These are phyloP conservation scores for Eumerus sabulonum DNA, from an alignment of 2,888 invertebrate species.

Conservation along the genomic window DNA sequence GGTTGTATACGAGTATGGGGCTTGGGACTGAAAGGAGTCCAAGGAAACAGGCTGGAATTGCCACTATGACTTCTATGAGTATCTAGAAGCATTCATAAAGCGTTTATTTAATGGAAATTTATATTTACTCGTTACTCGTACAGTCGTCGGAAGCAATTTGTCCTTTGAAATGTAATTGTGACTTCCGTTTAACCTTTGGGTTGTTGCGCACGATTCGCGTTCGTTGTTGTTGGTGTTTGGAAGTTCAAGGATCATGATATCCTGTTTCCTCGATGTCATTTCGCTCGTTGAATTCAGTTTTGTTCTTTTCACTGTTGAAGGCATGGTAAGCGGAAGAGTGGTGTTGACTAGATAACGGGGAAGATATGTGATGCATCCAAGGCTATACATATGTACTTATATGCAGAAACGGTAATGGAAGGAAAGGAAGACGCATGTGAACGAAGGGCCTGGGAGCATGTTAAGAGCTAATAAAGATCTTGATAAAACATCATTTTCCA, in stretches of 20 bases:
- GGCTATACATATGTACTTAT: no score
- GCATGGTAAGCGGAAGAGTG: no score
- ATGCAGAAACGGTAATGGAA: no score
- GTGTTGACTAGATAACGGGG: no score
- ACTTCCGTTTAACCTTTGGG: constrained; percentile 64
- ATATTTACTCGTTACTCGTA: constrained; percentile 33
- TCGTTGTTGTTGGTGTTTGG: constrained; percentile 31
- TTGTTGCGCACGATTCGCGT: constrained; percentile 26
- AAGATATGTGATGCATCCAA: no score
- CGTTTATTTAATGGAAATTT: constrained; percentile 66
- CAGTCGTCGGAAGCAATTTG: constrained; percentile 66
- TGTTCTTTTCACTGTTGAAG: no score
- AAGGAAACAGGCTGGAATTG: constrained; percentile 53
- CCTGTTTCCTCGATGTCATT: no score
- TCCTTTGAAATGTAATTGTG: constrained; percentile 64
- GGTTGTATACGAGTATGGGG: not conserved
- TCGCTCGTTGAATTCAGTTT: no score
- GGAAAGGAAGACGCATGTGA: not conserved
- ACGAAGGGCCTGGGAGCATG: no score
- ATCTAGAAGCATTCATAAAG: constrained; percentile 61
- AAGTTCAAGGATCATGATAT: constrained; percentile 36
- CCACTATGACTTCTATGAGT: constrained; percentile 65
- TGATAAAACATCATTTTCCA: no score
- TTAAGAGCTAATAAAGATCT: no score
- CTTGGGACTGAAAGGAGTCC: not conserved